Base-by-base conservation (phyloP, 2,113 vertebrate species). In the Erythrolamprus reginae region DNA sequence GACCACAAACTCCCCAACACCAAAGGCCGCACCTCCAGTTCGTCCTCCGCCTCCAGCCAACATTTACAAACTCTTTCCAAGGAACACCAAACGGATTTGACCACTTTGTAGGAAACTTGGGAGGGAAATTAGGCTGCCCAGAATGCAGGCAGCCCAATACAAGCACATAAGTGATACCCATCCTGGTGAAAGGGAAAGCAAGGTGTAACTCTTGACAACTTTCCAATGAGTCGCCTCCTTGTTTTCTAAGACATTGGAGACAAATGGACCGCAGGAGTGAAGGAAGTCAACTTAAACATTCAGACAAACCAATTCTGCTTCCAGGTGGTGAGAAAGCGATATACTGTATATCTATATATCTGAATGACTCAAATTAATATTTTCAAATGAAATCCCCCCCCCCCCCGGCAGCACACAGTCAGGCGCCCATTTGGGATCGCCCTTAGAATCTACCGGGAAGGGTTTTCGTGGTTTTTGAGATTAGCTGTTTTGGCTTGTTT, bases 1-100 rank as follows among this genome's bases (percentile, higher is more conserved):
- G 99, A 99, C 91, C 99, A 99, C 97, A 99, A 99, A 97, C 98
- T 99, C 88, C 99, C 99, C 91, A 99, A 99, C 96, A 99, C 99
- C 93, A 99, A 99, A 96, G 99, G 99, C 95, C 98, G 99, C 93
- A 99, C 98, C 21, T 97, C 99, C 2, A 26, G 28, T 15, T 24
- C 86, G 1, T 97, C 98, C 26, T 97, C 98, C 89, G 95, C 97
- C 94, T 97, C 97, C 84, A 97, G 97, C 93, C 98, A 98, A 94
- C 98, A 98, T 96, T 97, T 98, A 97, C 98, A 99, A 93, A 98
- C 97, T 90, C 95, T 98, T 94, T 97, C 98, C 94, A 99, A 99
- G 98, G 98, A 99, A 92, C 98, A 97, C 94, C 99, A 99, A 95
- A 99, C 98, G 97, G 98, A 99, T 95, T 98, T 99, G 96, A 99